Percentiles rank a stretch among this genome's conserved stretches.
Evolutionary conservation across 2,797 vertebrate species (phyloP).

Genomic region (Falco peregrinus): DNA sequence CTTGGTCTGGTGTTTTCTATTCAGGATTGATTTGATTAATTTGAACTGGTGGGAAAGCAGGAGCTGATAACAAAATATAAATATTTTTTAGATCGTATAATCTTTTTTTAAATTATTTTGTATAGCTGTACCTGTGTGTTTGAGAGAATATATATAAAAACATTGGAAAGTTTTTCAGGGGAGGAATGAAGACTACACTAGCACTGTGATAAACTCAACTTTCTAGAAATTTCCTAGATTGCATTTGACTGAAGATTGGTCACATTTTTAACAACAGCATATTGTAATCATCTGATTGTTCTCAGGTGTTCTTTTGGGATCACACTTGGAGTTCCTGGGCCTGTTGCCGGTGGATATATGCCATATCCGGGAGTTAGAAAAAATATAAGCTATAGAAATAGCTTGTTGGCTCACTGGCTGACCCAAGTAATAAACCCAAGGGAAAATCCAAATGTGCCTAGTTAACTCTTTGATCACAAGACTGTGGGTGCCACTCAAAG

Average conservation of each 20-base stretch:
- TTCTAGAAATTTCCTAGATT: not conserved
- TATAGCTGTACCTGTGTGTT: not conserved
- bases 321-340: not conserved
- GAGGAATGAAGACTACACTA: not conserved
- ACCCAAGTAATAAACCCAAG: not conserved
- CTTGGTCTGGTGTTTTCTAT: not conserved
- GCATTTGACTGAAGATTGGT: not conserved
- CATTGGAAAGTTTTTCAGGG: not conserved
- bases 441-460: not conserved
- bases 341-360: not conserved
- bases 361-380: not conserved
- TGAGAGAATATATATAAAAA: not conserved
- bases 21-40: not conserved
- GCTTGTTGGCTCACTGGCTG: not conserved
- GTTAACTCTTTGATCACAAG: not conserved
- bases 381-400: not conserved
- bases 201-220: not conserved
- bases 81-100: not conserved
- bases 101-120: not conserved
- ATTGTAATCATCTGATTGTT: not conserved
- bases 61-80: not conserved
- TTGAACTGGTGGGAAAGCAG: not conserved
- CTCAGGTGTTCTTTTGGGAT: not conserved
- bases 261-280: not conserved
- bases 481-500: not conserved